A percentile compares a stretch with the other conserved stretches of the same genome.
Evolutionary conservation across 2,113 vertebrate species (phyloP).

Genomic region (Mus pahari): DNA sequence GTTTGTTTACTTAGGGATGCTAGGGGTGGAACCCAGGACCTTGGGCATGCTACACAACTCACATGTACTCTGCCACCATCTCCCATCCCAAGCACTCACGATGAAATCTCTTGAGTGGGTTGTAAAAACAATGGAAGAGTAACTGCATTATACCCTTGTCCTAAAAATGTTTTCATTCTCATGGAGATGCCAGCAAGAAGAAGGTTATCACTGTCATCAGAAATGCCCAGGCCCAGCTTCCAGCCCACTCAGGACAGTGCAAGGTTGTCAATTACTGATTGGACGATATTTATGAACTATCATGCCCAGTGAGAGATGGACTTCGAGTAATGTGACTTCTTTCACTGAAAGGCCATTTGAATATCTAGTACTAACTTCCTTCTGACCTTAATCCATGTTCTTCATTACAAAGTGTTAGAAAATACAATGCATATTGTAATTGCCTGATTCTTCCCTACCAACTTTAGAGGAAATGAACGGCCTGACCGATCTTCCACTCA

Average conservation of each 20-base stretch:
- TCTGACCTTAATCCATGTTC: constrained; percentile 57
- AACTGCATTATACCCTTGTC: neutral
- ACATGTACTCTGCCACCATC: neutral
- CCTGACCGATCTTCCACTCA: neutral
- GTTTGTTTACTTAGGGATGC: neutral
- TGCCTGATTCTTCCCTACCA: constrained; percentile 36
- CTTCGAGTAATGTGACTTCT: neutral
- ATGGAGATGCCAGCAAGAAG: neutral
- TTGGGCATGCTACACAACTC: neutral
- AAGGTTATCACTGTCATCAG: constrained; percentile 90
- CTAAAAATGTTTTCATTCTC: neutral
- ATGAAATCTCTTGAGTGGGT: neutral
- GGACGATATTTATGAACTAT: constrained; percentile 87
- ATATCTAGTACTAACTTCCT: constrained; percentile 12
- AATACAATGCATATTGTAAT: neutral
- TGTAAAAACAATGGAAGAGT: neutral
- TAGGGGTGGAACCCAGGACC: no score
- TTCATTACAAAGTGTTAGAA: constrained; percentile 45
- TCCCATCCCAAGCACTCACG: neutral
- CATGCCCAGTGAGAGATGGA: neutral
- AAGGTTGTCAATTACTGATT: constrained; percentile 88
- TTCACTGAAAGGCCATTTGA: constrained; percentile 2
- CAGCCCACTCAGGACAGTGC: constrained; percentile 88
- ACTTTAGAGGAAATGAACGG: neutral
- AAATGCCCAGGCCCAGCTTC: constrained; percentile 90